These are phyloP conservation scores for Sebastes fasciatus DNA, from an alignment of 2,113 vertebrate genomes.

Conservation along the genomic window DNA sequence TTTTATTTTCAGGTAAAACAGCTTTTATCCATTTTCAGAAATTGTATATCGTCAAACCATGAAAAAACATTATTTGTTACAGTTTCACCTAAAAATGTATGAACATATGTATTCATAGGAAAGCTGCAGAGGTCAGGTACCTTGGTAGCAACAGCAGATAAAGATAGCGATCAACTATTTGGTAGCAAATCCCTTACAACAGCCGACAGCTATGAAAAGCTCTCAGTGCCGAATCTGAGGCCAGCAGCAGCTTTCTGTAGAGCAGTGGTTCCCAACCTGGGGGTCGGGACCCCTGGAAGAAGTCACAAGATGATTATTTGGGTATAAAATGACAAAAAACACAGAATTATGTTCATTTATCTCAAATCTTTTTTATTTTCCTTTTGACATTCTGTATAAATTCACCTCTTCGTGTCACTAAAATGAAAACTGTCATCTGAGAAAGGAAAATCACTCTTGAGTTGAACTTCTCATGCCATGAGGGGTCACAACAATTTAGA, in stretches of 20 bases:
- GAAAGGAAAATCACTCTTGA: background rate
- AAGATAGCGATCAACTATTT: conserved; percentile 60
- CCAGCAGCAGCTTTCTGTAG: conserved; percentile 10
- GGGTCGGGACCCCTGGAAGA: background rate
- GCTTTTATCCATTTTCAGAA: background rate
- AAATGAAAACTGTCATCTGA: background rate
- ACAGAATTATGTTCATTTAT: background rate
- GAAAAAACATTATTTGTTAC: background rate
- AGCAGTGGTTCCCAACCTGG: background rate
- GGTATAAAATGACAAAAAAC: background rate
- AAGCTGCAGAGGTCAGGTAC: conserved; percentile 2
- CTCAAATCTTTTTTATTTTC: background rate
- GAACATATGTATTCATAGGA: background rate
- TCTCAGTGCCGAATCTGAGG: conserved; percentile 18
- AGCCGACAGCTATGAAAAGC: conserved; percentile 51
- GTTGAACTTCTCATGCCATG: background rate
- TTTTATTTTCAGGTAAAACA: background rate
- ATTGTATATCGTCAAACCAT: background rate
- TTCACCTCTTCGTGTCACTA: background rate
- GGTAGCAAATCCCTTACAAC: conserved; percentile 43
- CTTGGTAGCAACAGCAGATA: conserved; percentile 56
- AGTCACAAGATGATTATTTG: background rate
- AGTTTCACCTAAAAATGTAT: background rate
- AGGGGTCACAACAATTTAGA: too few relatives aligned
- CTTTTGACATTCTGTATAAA: background rate